Base-by-base conservation (phyloP, 2,888 invertebrate genomes). In the Lacanobia oleracea region DNA sequence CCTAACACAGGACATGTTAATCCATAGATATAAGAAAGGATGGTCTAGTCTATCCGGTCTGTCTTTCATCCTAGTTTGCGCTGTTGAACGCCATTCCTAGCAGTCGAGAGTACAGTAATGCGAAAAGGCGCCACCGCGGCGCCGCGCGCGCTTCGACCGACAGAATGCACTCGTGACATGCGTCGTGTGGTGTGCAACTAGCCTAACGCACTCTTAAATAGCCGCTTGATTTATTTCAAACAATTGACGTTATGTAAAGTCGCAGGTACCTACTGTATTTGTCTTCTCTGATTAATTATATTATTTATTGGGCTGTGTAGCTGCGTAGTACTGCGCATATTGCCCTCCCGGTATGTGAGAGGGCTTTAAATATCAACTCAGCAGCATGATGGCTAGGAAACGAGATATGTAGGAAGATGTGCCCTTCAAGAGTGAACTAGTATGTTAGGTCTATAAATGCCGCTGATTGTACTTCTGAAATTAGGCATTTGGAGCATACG, bases 71-170 rank as follows among this genome's bases (percentile, higher is more conserved):
- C 43, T 43, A 43, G 43, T 43, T 14, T 43, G 43, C 43, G 43
- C 12, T 43, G 45, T 54, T 60, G 61, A 43, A 3, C 21, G 72
- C 79, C 86, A 85, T 50, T 78, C 45, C 66, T 1, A 37, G 81
- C 75, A 83, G 82, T 72, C 72, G 7, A 40, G 48, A 91, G 82
- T 91, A 86, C 86, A 92, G 91, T 86, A 89, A 91, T 92, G 91
- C 86, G 86, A 87, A 80, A 82, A 82, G 93, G 93, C 93, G 94
- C 92, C 94, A 88, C 74, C 27, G 50, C 78, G 93, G 90, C 93
- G 93, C 90, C 91, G 86, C 85, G 84, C 85, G 84, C 84, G 79
- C 84, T 86, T 87, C 87, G 83, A 75, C 79, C 83, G 80, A 64
- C 86, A 81, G 86, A 87, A 86, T 87, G 88, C 86, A 79, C 82